Percentiles rank a stretch among this genome's conserved stretches.
Conservation (phyloP, 37 sponge, comb jelly and placozoan genomes). For the Cladorhizidae sp. region DNA sequence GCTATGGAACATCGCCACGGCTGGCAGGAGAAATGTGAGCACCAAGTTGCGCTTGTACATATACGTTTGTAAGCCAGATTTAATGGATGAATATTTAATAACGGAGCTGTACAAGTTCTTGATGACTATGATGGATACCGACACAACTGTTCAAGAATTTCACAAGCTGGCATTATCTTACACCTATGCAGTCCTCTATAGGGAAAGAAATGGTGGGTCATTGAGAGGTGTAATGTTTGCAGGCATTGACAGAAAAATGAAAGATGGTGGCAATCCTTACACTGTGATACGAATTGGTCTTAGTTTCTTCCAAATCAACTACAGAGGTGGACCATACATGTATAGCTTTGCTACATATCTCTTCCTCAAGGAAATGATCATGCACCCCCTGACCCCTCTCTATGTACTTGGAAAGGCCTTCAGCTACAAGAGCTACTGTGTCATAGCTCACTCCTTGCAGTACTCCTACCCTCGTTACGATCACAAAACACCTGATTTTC, state of each 20-base stretch:
- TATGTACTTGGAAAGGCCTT: slow-evolving; percentile 67
- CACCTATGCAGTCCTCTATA: slow-evolving; percentile 51
- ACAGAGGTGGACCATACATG: slow-evolving; percentile 71
- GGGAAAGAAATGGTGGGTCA: slow-evolving; percentile 76
- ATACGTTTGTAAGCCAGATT: slow-evolving; percentile 27
- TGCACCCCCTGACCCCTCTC: slow-evolving; percentile 66
- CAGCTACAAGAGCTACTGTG: slow-evolving; percentile 84
- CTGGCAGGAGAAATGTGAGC: slow-evolving; percentile 24
- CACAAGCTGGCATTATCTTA: slow-evolving; percentile 51
- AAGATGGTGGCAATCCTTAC: slow-evolving; percentile 39
- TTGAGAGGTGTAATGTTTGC: slow-evolving; percentile 71
- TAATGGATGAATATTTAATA: slow-evolving; percentile 41
- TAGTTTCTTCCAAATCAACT: slow-evolving; percentile 52
- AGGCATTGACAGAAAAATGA: slow-evolving; percentile 15
- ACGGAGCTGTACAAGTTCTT: slow-evolving; percentile 51
- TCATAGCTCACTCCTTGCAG: background rate
- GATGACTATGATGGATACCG: slow-evolving; percentile 27
- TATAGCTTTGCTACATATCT: slow-evolving; percentile 54
- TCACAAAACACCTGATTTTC: slow-evolving; percentile 37
- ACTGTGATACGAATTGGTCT: slow-evolving; percentile 67
- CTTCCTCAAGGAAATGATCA: slow-evolving; percentile 36
- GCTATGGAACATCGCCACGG: slow-evolving; percentile 47
- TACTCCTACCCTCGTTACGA: slow-evolving; percentile 53
- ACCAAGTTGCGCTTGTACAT: slow-evolving; percentile 29
- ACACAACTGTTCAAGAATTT: slow-evolving; percentile 46